Percentiles rank a stretch among this genome's conserved stretches.
These are phyloP conservation scores for Dasyurus viverrinus DNA, from an alignment of 2,113 vertebrate species.

Conservation along the genomic window DNA sequence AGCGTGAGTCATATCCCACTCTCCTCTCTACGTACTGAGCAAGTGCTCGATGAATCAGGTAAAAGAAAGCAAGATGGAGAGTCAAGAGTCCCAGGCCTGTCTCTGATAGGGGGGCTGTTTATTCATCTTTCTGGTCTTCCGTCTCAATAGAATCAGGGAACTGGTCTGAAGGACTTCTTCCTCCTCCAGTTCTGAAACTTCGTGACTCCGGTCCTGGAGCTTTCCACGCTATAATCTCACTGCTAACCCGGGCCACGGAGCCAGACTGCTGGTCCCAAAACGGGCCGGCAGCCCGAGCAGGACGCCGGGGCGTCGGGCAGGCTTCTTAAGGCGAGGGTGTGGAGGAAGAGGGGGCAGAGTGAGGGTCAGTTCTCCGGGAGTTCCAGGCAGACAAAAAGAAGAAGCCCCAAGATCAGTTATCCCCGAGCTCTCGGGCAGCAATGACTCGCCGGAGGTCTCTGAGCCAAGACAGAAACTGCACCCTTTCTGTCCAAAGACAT, in stretches of 20 bases:
- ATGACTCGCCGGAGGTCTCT: background rate
- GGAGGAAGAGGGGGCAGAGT: background rate
- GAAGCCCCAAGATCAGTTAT: background rate
- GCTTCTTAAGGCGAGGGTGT: background rate
- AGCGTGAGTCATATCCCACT: background rate
- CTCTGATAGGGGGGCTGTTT: background rate
- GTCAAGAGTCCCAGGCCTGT: no score
- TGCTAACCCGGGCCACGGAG: background rate
- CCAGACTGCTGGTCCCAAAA: background rate
- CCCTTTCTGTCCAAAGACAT: background rate
- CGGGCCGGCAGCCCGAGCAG: background rate
- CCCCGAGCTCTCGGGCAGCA: no score
- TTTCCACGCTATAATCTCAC: background rate
- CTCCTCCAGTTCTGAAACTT: no score
- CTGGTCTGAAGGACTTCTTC: background rate
- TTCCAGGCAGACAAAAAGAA: background rate
- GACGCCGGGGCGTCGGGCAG: background rate
- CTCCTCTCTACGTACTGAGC: background rate
- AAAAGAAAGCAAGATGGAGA: background rate
- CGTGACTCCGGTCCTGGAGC: background rate
- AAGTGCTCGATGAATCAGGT: background rate
- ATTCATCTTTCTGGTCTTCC: background rate
- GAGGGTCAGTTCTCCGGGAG: no score
- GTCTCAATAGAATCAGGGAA: background rate
- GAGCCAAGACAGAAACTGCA: background rate